These are phyloP conservation scores for Bradypodion ventrale DNA, from an alignment of 2,797 vertebrate species.

Conservation along the genomic window DNA sequence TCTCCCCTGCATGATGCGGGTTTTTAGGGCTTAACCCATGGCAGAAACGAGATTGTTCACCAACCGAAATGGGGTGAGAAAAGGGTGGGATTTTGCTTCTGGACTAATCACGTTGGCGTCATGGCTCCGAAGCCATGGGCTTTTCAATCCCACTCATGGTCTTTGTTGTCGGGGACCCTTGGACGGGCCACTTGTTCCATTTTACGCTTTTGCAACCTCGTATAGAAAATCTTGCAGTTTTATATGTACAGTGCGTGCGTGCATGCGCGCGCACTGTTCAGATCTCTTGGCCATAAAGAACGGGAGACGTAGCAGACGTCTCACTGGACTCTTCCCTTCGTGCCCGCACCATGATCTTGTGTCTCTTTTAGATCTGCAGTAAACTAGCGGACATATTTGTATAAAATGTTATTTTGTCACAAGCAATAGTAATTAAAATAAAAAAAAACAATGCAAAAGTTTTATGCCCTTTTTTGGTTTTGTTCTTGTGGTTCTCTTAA, in stretches of 20 bases:
- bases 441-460: constrained; percentile 34
- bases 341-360: constrained; percentile 31
- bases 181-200: not conserved
- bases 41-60: no score
- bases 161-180: not conserved
- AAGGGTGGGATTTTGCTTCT: not conserved
- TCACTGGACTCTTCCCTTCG: constrained; percentile 23
- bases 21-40: not conserved
- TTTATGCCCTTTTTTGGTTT: constrained; percentile 30
- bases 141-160: no score
- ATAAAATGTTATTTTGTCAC: constrained; percentile 73
- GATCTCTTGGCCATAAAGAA: constrained; percentile 62
- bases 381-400: constrained; percentile 66
- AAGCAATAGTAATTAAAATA: constrained; percentile 69
- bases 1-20: no score
- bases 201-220: constrained; percentile 18
- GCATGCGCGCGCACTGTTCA: no score
- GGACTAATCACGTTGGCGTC: not conserved
- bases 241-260: no score
- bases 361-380: constrained; percentile 56
- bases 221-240: constrained; percentile 31
- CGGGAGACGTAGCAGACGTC: constrained; percentile 34
- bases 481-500: not conserved
- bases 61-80: no score
- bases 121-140: not conserved